A percentile compares a stretch with the other conserved stretches of the same genome.
These are phyloP conservation scores for Melopsittacus undulatus DNA, from an alignment of 2,797 vertebrate species.

Conservation along the genomic window DNA sequence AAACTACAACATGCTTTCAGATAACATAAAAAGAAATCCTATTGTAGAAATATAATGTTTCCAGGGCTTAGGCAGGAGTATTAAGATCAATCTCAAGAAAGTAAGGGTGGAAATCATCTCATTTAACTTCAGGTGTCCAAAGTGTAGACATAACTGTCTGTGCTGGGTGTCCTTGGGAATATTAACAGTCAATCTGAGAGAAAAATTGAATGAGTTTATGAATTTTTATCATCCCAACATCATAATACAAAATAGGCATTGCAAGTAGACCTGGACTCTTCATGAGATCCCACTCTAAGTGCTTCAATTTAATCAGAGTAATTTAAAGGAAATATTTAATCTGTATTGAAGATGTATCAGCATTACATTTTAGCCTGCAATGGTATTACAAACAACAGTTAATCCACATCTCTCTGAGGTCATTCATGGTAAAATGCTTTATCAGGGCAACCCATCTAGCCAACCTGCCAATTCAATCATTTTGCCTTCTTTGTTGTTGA, in stretches of 20 bases:
- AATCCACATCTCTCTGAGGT: background rate
- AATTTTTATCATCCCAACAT: background rate
- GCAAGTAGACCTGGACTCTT: background rate
- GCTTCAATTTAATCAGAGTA: background rate
- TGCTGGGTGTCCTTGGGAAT: background rate
- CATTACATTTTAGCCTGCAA: background rate
- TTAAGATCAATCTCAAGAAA: background rate
- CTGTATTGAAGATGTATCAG: background rate
- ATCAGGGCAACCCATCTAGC: background rate
- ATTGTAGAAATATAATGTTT: background rate
- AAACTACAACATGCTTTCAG: background rate
- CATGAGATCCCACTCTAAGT: background rate
- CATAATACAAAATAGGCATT: background rate
- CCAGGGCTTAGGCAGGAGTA: background rate
- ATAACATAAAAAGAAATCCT: background rate
- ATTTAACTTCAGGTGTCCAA: background rate
- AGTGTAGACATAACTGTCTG: background rate
- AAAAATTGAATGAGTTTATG: background rate
- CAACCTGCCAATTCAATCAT: background rate
- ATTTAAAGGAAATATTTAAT: background rate
- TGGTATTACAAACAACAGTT: background rate
- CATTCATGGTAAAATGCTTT: slow-evolving; percentile 19
- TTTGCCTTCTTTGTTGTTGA: background rate
- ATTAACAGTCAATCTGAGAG: background rate
- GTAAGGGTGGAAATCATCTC: background rate